Percentiles rank a stretch among this genome's conserved stretches.
Conservation (phyloP, 2,797 vertebrate genomes). For the Gobionotothen gibberifrons region DNA sequence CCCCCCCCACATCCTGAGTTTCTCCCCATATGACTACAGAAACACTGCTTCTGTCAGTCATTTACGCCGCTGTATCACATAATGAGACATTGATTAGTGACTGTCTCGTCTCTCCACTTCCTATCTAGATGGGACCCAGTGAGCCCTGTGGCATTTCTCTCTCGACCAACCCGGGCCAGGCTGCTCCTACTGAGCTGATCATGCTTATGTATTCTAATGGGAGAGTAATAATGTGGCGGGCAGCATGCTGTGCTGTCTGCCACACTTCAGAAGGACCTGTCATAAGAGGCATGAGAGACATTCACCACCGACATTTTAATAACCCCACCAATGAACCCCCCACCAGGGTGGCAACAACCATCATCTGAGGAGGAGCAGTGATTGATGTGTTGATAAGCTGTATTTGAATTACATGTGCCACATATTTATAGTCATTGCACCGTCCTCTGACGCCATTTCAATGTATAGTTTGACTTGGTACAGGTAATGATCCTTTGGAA, state of each 20-base stretch:
- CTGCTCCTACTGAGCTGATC: constrained; percentile 50
- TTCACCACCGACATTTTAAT: constrained; percentile 71
- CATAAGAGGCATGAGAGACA: constrained; percentile 66
- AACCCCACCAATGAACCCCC: constrained; percentile 54
- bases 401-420: constrained; percentile 20
- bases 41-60: constrained; percentile 40
- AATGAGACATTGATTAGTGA: constrained; percentile 70
- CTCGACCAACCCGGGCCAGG: constrained; percentile 45
- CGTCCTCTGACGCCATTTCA: constrained; percentile 10
- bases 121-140: constrained; percentile 43
- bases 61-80: constrained; percentile 33
- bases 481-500: no score
- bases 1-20: constrained; percentile 21
- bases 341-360: constrained; percentile 24
- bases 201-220: constrained; percentile 79
- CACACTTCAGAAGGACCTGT: constrained; percentile 70
- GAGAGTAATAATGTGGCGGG: constrained; percentile 73
- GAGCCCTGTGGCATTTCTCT: constrained; percentile 58
- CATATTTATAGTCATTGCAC: neutral
- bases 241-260: constrained; percentile 68
- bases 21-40: constrained; percentile 30
- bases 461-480: no score
- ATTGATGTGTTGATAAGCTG: constrained; percentile 19
- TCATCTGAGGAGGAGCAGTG: constrained; percentile 18
- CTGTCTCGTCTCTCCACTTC: constrained; percentile 30